Evolutionary conservation across 2,797 vertebrate genomes (phyloP), one percentile per base, ranked within the genome.

Genomic region (Antennarius maculatus): DNA sequence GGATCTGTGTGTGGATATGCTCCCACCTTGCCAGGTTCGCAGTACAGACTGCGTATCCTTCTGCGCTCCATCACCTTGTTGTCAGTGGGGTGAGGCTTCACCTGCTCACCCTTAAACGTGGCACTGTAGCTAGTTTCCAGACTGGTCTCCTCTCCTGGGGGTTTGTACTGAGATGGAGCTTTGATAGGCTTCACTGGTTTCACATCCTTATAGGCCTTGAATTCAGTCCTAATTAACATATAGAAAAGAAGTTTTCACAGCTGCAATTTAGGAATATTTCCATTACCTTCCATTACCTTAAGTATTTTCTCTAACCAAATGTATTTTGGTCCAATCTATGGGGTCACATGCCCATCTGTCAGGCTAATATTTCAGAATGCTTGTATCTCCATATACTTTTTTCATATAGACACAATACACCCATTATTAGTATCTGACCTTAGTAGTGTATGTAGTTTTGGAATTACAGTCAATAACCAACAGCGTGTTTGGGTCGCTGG

Each of bases 41-140:
- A 98, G 89, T 99, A 99, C 76, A 99, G 93, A 86, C 95, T 99
- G 86, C 98, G 96, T 96, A 99, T 96, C 91, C 97, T 95, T 71
- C 98, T 91, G 85, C 96, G 96, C 5, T 99, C 98, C 46, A 90
- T 65, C 77, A 90, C 71, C 88, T 98, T 99, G 90, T 97, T 98
- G 84, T 99, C 96, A 0, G 88, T 81, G 16, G 93, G 77, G 17
- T 81, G 87, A 42, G 89, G 93, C 79, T 97, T 97, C 61, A 82
- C 95, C 87, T 94, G 93, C 87, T 98, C 96, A n/a, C 96, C 97
- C 84, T 95, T 99, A 90, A 92, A 99, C 0, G 96, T 96, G 88
- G 96, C 93, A 0, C 94, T 99, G 92, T 99, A 99, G 89, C 98
- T 99, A 86, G 97, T 99, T 66, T 97, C 96, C 7, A 94, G 94